Percentiles rank a stretch among this genome's conserved stretches.
Evolutionary conservation across 2,797 vertebrate species (phyloP).

Genomic region (Zenarchopterus dispar): DNA sequence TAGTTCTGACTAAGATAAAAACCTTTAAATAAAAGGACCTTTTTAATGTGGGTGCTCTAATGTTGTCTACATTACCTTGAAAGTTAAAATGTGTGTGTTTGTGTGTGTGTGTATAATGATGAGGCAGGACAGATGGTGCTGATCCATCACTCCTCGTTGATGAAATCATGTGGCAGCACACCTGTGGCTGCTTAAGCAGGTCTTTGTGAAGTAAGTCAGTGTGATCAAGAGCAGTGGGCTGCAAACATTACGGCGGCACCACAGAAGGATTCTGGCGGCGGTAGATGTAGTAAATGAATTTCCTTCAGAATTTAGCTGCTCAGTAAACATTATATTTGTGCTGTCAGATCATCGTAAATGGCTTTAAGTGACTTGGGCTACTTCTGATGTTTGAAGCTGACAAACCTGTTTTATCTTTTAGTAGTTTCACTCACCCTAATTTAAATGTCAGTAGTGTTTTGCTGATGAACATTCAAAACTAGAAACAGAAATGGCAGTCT

Average conservation of each 20-base stretch:
- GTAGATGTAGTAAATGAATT: no score
- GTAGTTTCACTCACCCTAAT: no score
- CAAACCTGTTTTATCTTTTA: no score
- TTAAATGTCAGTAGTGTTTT: no score
- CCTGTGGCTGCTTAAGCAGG: slow-evolving; percentile 38
- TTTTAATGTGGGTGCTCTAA: no score
- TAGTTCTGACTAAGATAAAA: no score
- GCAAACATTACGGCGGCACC: not conserved
- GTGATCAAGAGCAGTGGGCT: not conserved
- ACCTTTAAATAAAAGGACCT: no score
- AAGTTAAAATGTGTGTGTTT: not conserved
- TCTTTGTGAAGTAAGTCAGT: slow-evolving; percentile 21
- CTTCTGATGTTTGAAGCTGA: no score
- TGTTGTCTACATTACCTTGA: not conserved
- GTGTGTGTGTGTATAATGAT: not conserved
- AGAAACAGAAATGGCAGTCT: no score
- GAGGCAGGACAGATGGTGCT: slow-evolving; percentile 16
- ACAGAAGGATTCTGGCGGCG: no score
- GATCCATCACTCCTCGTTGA: slow-evolving; percentile 36
- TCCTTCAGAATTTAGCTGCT: not conserved
- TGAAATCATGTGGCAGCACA: slow-evolving; percentile 41
- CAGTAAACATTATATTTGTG: not conserved
- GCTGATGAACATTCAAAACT: no score
- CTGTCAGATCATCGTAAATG: not conserved
- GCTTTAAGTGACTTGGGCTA: no score